Evolutionary conservation across 2,797 vertebrate species (phyloP).

Genomic region (Enteromius radiatus): DNA sequence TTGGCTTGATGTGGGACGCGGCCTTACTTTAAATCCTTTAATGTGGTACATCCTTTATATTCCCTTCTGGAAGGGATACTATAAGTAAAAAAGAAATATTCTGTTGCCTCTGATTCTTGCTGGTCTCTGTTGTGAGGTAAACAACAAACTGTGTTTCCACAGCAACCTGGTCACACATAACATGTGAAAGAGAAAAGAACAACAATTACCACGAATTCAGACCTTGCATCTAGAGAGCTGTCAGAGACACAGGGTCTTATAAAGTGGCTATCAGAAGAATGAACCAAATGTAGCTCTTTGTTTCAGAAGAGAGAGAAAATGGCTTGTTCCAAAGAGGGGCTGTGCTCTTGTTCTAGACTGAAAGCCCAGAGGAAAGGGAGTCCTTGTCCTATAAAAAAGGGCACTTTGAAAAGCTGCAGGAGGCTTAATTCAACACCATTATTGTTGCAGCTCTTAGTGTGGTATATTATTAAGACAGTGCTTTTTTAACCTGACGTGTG

Average conservation of each 20-base stretch:
- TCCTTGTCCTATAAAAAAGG: conserved; percentile 85
- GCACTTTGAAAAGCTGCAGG: conserved; percentile 79
- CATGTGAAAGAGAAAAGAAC: conserved; percentile 43
- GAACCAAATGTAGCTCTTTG: conserved; percentile 52
- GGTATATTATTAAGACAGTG: conserved; percentile 63
- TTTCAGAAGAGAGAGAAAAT: conserved; percentile 63
- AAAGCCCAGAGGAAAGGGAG: conserved; percentile 82
- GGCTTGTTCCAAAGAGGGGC: conserved; percentile 69
- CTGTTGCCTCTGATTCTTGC: conserved; percentile 38
- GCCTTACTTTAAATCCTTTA: conserved; percentile 15
- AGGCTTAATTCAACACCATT: conserved; percentile 74
- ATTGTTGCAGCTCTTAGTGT: conserved; percentile 67
- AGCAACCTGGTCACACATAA: conserved; percentile 64
- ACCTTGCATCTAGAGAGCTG: conserved; percentile 53
- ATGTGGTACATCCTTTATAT: conserved; percentile 13
- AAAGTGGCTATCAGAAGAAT: conserved; percentile 57
- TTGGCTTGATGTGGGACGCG: background rate
- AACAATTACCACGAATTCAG: conserved; percentile 57
- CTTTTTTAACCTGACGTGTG: conserved; percentile 64
- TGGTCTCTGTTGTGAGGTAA: conserved; percentile 63
- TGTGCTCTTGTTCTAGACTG: conserved; percentile 75
- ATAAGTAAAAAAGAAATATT: conserved; percentile 45
- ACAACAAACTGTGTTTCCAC: conserved; percentile 64
- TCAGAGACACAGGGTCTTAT: conserved; percentile 53
- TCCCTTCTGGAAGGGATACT: background rate